Base-by-base conservation (phyloP, 1,140 invertebrate species). In the Heliconius hewitsoni region DNA sequence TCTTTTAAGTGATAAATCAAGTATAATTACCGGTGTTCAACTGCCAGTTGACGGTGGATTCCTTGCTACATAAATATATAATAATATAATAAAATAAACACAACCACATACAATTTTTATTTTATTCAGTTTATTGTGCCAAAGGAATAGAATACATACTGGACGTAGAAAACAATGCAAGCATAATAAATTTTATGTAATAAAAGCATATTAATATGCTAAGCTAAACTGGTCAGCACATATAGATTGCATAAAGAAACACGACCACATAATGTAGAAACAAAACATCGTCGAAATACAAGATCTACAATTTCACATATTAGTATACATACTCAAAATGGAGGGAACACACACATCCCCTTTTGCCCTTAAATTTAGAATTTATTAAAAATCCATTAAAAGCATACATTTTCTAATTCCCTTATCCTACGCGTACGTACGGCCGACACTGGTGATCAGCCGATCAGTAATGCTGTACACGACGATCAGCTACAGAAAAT, bases 31-130 rank as follows among this genome's bases (percentile, higher is more conserved):
- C 75, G 98, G 98, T 34, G 94, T 95, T 16, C 94, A 95, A 57
- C 91, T 99, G 11, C 97, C 97, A 0, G 94, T 99, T 2, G 98
- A 99, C 87, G 98, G 98, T 50, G 98, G 98, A 82, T 98, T 90
- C 76, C 82, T 94, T 8, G 90, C 90, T 39, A 90, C 88, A 71
- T 94, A 89, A 85, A 27, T 66, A 46, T 66, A 30, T 30, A 30
- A 30, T 2, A 85, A 85, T 84, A 81, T 46, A 16, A 46, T 37
- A 46, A 46, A 89, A 85, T 77, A 79, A 77, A 85, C 71, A 86
- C 83, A 84, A 83, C 75, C 3, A 66, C 60, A 82, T 74, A 77
- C 76, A 73, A 77, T 72, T 71, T 86, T 87, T 80, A 82, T 91
- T 94, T 93, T 93, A 90, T 86, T 90, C 87, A 89, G 87, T 94